Evolutionary conservation across 2,888 invertebrate species (phyloP).

Genomic region (Melanostoma scalare): DNA sequence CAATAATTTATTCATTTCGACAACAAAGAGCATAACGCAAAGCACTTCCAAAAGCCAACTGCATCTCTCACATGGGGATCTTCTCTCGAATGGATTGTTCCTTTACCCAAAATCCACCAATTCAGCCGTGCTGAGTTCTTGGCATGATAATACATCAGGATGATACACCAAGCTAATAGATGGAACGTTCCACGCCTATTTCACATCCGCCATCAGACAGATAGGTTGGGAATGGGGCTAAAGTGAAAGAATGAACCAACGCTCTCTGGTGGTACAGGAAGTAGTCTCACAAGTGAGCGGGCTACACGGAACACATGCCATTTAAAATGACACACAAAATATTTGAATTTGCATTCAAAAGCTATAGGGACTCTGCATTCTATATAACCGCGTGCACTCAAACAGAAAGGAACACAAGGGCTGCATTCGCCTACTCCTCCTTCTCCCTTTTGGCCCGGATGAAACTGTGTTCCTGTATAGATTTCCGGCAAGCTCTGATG

Average conservation of each 20-base stretch:
- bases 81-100: conserved; percentile 34
- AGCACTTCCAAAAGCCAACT: conserved; percentile 61
- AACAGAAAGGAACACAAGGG: conserved; percentile 57
- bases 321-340: conserved; percentile 72
- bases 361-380: neutral
- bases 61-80: conserved; percentile 34
- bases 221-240: conserved; percentile 37
- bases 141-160: conserved; percentile 20
- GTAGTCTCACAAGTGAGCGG: conserved; percentile 72
- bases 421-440: conserved; percentile 34
- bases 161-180: conserved; percentile 63
- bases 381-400: conserved; percentile 25
- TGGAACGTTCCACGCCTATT: conserved; percentile 58
- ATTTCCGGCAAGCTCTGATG: conserved; percentile 45
- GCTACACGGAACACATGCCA: conserved; percentile 67
- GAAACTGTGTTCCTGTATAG: conserved; percentile 31
- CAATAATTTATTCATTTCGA: conserved; percentile 73
- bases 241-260: conserved; percentile 43
- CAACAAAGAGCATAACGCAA: conserved; percentile 71
- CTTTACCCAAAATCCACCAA: neutral
- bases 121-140: conserved; percentile 11
- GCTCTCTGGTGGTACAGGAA: conserved; percentile 43
- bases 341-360: conserved; percentile 68
- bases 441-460: conserved; percentile 6
- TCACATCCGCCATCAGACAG: conserved; percentile 50